Evolutionary conservation across 2,888 invertebrate species (phyloP).

Genomic region (Nebria salina): DNA sequence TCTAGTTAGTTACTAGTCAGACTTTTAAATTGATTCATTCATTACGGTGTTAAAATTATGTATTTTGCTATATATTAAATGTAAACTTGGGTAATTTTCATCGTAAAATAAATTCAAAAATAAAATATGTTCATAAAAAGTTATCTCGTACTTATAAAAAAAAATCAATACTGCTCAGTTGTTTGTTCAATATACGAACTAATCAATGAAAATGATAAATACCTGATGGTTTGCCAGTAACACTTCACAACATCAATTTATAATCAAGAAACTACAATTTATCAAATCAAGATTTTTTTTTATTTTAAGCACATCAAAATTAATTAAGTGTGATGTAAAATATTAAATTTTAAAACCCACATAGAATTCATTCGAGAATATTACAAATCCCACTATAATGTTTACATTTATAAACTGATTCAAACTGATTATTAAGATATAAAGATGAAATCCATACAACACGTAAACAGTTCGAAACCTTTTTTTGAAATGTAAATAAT

Average conservation of each 20-base stretch:
- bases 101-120: too few species aligned
- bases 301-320: slow-evolving; percentile 6
- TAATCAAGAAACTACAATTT: not conserved
- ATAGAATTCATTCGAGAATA: too few species aligned
- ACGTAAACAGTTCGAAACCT: slow-evolving; percentile 26
- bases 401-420: too few species aligned
- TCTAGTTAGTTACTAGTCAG: slow-evolving; percentile 13
- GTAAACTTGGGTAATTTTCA: too few species aligned
- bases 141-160: too few species aligned
- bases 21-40: not conserved
- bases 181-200: not conserved
- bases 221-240: not conserved
- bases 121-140: too few species aligned
- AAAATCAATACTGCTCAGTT: too few species aligned
- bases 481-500: slow-evolving; percentile 41
- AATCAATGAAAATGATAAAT: slow-evolving; percentile 3
- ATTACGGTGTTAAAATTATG: too few species aligned
- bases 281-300: not conserved
- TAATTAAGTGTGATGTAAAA: slow-evolving; percentile 27
- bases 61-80: too few species aligned
- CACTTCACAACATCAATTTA: not conserved
- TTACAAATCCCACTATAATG: too few species aligned
- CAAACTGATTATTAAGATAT: too few species aligned
- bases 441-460: not conserved
- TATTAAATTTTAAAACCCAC: slow-evolving; percentile 19